Base-by-base conservation (phyloP, 2,888 invertebrate genomes). In the Stramonita haemastoma region DNA sequence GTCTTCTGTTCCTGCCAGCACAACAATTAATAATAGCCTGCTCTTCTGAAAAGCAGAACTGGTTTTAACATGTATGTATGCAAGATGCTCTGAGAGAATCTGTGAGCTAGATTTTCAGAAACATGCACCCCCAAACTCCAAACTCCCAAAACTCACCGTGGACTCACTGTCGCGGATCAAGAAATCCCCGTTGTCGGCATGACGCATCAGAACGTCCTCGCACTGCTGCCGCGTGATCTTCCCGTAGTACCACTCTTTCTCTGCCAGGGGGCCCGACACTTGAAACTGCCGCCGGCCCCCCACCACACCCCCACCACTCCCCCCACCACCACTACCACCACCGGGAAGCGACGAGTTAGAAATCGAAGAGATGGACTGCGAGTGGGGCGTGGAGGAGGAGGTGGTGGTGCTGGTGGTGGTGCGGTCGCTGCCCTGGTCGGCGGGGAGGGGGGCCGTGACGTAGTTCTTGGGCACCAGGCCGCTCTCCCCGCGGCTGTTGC, bases 121-220 rank as follows among this genome's bases (percentile, higher is more conserved):
- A 46, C 46, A 46, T 46, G 46, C 46, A 5, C 46, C 46, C 46
- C 46, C 46, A 46, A 8, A 2, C 2, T 5, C 46, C 15, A 22
- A 60, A 60, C 11, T 57, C 15, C 57, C 8, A 57, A 8, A n/a
- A 60, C 98, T 97, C 96, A 99, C 99, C 97, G 99, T 99, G 94
- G 99, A 99, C 97, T 99, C 99, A 96, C 99, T 99, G 97, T 99
- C 99, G 94, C 99, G 97, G 95, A 99, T 99, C 95, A 99, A 97
- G 97, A 99, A 99, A 97, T 99, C 99, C 22, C 99, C 99, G 96
- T 99, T 98, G 95, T 98, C 98, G 32, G 99, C 99, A 96, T 98
- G 98, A 96, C 98, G 98, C 97, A 98, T 98, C 96, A 99, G 97
- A 96, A 99, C 97, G 94, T 98, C 97, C 97, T 99, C 99, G 97